Conservation (phyloP, 2,797 vertebrate genomes). For the Artibeus lituratus region DNA sequence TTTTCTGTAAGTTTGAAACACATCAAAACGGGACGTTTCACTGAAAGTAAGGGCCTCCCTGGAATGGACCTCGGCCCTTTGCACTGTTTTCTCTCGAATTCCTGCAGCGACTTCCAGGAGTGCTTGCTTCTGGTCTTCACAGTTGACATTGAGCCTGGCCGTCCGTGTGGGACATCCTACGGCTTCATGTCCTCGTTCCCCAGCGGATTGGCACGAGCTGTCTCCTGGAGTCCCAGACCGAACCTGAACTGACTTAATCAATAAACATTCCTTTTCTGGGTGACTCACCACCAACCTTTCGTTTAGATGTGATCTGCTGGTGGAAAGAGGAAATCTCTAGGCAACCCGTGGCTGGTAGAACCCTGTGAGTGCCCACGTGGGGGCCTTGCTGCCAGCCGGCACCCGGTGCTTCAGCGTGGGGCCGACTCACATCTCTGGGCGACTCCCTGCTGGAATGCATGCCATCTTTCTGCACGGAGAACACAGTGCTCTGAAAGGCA, state of each 20-base stretch:
- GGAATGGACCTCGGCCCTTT: not conserved
- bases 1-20: not conserved
- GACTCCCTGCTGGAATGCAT: not conserved
- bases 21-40: not conserved
- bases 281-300: not conserved
- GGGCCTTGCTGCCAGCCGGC: accelerated
- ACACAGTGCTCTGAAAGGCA: not conserved
- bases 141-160: not conserved
- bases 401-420: accelerated
- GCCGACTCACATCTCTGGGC: not conserved
- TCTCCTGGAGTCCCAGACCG: not conserved
- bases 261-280: not conserved
- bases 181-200: not conserved
- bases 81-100: accelerated
- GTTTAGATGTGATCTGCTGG: not conserved
- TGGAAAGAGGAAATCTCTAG: not conserved
- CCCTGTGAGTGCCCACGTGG: accelerated
- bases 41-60: too few species aligned
- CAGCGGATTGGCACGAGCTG: too few species aligned
- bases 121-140: accelerated
- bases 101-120: accelerated
- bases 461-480: not conserved
- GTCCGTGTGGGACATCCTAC: accelerated
- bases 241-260: not conserved
- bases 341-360: too few species aligned